phyloP scores from a whole-genome alignment of 2,888 invertebrate species.

The Tinea semifulvella region DNA sequence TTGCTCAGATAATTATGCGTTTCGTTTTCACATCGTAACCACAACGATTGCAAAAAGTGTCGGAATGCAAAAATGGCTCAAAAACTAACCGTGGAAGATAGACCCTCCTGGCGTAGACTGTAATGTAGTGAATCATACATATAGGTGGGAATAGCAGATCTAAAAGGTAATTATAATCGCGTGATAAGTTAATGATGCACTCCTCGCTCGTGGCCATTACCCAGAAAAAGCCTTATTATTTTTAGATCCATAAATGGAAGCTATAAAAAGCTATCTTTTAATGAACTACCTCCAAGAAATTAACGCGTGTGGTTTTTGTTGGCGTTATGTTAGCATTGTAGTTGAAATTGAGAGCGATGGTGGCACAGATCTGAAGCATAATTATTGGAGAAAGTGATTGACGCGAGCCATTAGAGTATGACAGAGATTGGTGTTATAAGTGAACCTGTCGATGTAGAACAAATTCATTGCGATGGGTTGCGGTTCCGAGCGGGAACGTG shows the following conservation, averaged over 20 bases:
- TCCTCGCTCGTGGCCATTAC: conserved; percentile 18
- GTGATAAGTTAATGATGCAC: conserved; percentile 32
- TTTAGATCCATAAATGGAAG: conserved; percentile 28
- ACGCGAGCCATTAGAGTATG: conserved; percentile 3
- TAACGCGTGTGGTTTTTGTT: background rate
- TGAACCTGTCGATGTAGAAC: conserved; percentile 8
- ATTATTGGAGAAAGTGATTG: conserved; percentile 8
- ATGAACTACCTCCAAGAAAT: conserved; percentile 15
- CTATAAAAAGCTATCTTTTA: conserved; percentile 32
- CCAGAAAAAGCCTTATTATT: conserved; percentile 27
- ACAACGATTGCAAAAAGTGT: conserved; percentile 21
- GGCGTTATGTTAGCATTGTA: background rate
- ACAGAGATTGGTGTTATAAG: background rate
- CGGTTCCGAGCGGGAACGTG: conserved; percentile 1
- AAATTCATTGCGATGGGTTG: conserved; percentile 7
- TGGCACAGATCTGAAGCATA: background rate
- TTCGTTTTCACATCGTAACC: conserved; percentile 56
- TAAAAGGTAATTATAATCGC: conserved; percentile 21
- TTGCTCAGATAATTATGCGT: conserved; percentile 60
- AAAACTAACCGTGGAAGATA: conserved; percentile 17
- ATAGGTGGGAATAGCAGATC: conserved; percentile 6
- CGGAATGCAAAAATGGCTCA: conserved; percentile 21
- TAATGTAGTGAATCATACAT: background rate
- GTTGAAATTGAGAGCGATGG: conserved; percentile 7
- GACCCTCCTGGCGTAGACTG: conserved; percentile 6